Conservation (phyloP, 2,113 vertebrate species). For the Apodemus speciosus region DNA sequence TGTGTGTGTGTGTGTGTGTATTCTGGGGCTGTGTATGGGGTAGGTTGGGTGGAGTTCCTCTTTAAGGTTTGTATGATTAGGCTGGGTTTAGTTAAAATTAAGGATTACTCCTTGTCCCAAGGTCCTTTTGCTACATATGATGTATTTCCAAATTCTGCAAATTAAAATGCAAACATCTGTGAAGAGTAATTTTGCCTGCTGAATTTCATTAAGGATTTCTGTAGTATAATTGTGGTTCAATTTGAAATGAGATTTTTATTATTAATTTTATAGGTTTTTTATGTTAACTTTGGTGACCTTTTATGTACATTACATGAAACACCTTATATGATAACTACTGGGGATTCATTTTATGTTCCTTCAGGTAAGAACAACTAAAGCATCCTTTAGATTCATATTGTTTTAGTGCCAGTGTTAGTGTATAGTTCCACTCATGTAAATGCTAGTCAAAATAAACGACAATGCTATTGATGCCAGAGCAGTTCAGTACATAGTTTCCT, state of each 20-base stretch:
- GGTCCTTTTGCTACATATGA: not conserved
- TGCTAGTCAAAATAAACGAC: constrained; percentile 34
- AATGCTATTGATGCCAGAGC: not conserved
- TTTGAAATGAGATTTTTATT: constrained; percentile 63
- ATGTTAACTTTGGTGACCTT: constrained; percentile 81
- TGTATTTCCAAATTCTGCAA: not conserved
- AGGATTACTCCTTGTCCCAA: not conserved
- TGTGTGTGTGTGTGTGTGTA: not conserved
- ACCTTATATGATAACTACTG: constrained; percentile 79
- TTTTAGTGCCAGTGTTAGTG: not conserved
- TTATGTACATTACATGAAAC: constrained; percentile 82
- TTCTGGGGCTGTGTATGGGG: not conserved
- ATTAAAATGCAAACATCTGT: not conserved
- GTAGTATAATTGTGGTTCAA: not conserved
- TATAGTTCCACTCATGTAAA: constrained; percentile 27
- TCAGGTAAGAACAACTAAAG: constrained; percentile 80
- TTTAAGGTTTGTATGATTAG: constrained; percentile 10
- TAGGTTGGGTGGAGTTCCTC: not conserved
- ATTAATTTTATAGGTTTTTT: constrained; percentile 84
- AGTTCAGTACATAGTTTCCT: constrained; percentile 21
- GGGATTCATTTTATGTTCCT: constrained; percentile 87
- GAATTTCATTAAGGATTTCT: constrained; percentile 35
- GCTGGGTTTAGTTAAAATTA: not conserved
- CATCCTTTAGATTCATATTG: constrained; percentile 19
- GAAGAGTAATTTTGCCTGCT: not conserved